Conservation (phyloP, 2,113 vertebrate species). For the Hylia prasina region DNA sequence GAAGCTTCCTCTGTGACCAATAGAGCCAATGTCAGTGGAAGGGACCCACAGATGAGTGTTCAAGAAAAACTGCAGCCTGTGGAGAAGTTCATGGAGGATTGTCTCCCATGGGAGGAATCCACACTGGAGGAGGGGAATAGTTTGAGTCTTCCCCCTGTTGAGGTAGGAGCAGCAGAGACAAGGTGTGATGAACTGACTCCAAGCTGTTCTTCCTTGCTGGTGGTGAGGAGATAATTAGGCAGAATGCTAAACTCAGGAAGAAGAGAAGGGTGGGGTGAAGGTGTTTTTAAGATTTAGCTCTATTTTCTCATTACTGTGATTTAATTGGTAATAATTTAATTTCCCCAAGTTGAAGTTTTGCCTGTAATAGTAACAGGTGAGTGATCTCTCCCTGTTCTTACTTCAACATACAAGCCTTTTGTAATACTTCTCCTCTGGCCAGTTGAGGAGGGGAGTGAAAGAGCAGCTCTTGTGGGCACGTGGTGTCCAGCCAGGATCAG, state of each 20-base stretch:
- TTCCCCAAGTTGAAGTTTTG: neutral
- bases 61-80: neutral
- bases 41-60: neutral
- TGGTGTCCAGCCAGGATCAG: neutral
- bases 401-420: neutral
- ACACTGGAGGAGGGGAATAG: neutral
- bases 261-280: neutral
- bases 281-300: neutral
- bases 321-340: neutral
- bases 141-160: neutral
- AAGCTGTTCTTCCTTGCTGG: accelerated
- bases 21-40: neutral
- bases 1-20: neutral
- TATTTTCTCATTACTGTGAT: neutral
- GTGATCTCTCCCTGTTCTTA: neutral
- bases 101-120: neutral
- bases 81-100: neutral
- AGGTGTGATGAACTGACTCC: neutral
- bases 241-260: neutral
- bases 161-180: neutral
- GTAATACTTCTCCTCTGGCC: neutral
- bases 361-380: neutral
- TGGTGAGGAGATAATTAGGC: neutral
- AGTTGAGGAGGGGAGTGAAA: neutral
- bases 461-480: neutral